phyloP scores from a whole-genome alignment of 2,888 invertebrate genomes.

The Protula sp. region DNA sequence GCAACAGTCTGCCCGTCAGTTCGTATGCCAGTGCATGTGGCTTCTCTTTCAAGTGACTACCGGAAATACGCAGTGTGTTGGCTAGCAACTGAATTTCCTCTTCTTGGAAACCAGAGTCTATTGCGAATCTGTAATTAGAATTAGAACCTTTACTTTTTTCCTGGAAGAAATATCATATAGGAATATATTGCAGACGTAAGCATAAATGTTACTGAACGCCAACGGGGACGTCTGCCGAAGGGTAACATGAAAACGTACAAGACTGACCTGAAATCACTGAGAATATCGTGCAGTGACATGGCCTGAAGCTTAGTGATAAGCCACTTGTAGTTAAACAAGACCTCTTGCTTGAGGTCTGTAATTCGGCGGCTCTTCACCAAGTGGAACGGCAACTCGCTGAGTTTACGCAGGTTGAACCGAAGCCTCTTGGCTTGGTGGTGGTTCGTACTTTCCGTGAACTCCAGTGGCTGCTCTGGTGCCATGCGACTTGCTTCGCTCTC shows the following conservation, averaged over 20 bases:
- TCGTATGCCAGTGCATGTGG: conserved; percentile 69
- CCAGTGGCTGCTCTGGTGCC: conserved; percentile 39
- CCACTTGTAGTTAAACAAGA: conserved; percentile 95
- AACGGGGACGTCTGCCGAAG: too few relatives aligned
- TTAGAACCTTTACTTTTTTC: too few relatives aligned
- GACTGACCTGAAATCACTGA: conserved; percentile 75
- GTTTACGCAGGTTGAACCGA: conserved; percentile 39
- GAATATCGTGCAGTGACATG: conserved; percentile 87
- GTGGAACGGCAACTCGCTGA: conserved; percentile 40
- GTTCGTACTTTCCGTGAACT: conserved; percentile 21
- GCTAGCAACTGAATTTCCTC: conserved; percentile 18
- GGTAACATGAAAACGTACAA: too few relatives aligned
- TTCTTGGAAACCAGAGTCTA: conserved; percentile 7
- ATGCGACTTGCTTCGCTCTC: conserved; percentile 35
- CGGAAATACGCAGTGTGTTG: conserved; percentile 23
- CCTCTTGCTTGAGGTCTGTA: conserved; percentile 84
- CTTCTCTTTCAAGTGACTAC: conserved; percentile 25
- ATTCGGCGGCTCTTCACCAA: conserved; percentile 55
- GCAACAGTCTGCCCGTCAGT: conserved; percentile 82
- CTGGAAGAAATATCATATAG: too few relatives aligned
- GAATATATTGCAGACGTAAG: too few relatives aligned
- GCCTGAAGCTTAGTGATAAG: conserved; percentile 87
- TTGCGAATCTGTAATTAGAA: too few relatives aligned
- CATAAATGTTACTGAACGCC: too few relatives aligned
- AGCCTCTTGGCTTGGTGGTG: background rate